These are phyloP conservation scores for Naso thynnoides DNA, from an alignment of 2,797 vertebrate genomes.

Conservation along the genomic window DNA sequence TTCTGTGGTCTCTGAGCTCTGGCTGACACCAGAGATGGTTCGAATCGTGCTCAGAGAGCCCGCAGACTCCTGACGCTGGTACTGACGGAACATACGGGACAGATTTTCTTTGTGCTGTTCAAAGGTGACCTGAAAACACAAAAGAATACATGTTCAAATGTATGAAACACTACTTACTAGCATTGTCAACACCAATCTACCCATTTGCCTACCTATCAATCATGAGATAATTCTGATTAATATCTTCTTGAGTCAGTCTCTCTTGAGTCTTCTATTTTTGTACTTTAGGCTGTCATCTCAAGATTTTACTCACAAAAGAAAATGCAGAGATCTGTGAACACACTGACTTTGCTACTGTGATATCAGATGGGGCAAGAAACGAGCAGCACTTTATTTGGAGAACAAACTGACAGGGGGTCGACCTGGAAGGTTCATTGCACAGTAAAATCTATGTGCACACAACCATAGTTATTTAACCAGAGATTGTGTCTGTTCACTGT, in stretches of 20 bases:
- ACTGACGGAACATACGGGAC: constrained; percentile 90
- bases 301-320: neutral
- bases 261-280: neutral
- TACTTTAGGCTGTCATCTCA: neutral
- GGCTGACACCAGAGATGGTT: constrained; percentile 85
- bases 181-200: neutral
- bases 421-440: too few relatives aligned
- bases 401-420: too few relatives aligned
- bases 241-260: neutral
- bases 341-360: too few relatives aligned
- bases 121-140: constrained; percentile 91
- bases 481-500: neutral
- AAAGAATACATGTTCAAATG: neutral
- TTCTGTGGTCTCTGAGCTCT: constrained; percentile 72
- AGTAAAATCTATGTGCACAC: neutral
- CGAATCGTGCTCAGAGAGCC: constrained; percentile 75
- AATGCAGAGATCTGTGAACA: neutral
- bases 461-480: neutral
- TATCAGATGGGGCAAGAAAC: too few relatives aligned
- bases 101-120: constrained; percentile 96
- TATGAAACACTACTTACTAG: neutral
- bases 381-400: too few relatives aligned
- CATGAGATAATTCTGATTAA: neutral
- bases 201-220: neutral
- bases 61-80: constrained; percentile 84